phyloP scores from a whole-genome alignment of 2,113 vertebrate species.

The Xyliphius kryptos region DNA sequence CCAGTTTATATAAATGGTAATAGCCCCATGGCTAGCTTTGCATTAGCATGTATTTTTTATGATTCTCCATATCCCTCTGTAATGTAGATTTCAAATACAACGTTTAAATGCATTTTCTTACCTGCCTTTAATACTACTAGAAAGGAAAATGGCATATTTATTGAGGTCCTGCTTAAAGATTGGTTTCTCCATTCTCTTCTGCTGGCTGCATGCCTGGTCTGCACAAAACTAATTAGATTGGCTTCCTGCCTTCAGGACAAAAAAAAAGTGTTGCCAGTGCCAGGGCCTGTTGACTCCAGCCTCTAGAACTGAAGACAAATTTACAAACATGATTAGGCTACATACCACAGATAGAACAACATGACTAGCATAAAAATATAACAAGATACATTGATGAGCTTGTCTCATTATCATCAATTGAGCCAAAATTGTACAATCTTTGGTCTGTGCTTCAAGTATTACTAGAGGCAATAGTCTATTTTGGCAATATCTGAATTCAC shows the following conservation, averaged over 20 bases:
- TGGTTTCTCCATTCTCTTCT: constrained; percentile 26
- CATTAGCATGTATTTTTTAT: constrained; percentile 15
- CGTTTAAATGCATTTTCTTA: constrained; percentile 31
- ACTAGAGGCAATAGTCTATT: too few relatives aligned
- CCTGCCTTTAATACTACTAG: constrained; percentile 30
- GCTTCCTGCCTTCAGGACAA: constrained; percentile 39
- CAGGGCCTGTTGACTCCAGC: constrained; percentile 26
- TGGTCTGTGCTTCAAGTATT: too few relatives aligned
- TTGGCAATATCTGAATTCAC: too few relatives aligned
- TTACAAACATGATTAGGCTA: constrained; percentile 24
- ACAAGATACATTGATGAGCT: constrained; percentile 1
- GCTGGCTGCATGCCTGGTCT: constrained; percentile 34
- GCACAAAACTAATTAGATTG: constrained; percentile 42
- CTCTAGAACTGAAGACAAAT: constrained; percentile 26
- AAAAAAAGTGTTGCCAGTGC: constrained; percentile 30
- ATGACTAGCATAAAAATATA: constrained; percentile 14
- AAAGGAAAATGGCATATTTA: constrained; percentile 27
- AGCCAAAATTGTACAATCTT: too few relatives aligned
- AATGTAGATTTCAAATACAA: constrained; percentile 33
- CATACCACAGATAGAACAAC: constrained; percentile 12
- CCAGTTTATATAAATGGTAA: too few relatives aligned
- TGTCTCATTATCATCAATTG: too few relatives aligned
- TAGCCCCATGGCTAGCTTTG: not conserved
- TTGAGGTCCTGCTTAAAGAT: constrained; percentile 39
- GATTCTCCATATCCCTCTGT: constrained; percentile 12